These are phyloP conservation scores for Siphonodentalium dalli DNA, from an alignment of 2,888 invertebrate genomes.

Conservation along the genomic window DNA sequence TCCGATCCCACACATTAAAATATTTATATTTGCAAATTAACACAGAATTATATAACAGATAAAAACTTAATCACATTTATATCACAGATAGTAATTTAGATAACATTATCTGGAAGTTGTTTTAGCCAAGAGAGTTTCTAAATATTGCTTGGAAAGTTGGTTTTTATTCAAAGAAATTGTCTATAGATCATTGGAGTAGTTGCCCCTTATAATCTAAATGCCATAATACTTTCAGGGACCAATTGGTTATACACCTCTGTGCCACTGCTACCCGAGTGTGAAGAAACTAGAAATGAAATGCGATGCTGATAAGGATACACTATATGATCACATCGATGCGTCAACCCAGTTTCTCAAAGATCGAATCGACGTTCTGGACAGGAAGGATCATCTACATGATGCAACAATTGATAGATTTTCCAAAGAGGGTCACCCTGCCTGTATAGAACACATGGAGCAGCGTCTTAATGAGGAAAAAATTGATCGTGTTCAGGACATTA, in stretches of 20 bases:
- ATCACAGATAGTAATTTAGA: too few species aligned
- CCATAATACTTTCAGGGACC: constrained; percentile 75
- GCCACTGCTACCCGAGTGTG: constrained; percentile 91
- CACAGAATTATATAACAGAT: too few species aligned
- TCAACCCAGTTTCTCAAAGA: constrained; percentile 82
- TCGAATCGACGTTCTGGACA: constrained; percentile 81
- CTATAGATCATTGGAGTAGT: background rate
- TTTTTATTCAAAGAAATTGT: too few species aligned
- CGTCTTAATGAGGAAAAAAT: constrained; percentile 70
- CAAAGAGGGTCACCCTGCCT: constrained; percentile 73
- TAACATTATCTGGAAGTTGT: too few species aligned
- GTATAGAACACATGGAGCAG: constrained; percentile 73
- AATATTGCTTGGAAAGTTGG: too few species aligned
- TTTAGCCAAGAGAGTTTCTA: too few species aligned
- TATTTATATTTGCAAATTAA: too few species aligned
- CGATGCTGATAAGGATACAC: constrained; percentile 80
- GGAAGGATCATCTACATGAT: constrained; percentile 64
- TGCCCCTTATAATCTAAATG: too few species aligned
- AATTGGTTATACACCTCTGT: constrained; percentile 77
- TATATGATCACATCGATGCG: constrained; percentile 79
- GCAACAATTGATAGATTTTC: constrained; percentile 47
- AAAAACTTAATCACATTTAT: too few species aligned
- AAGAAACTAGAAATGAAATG: constrained; percentile 82
- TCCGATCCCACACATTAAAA: too few species aligned
- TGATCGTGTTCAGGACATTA: constrained; percentile 66